Base-by-base conservation (phyloP, 2,888 invertebrate species). In the Petrophora chlorosata region DNA sequence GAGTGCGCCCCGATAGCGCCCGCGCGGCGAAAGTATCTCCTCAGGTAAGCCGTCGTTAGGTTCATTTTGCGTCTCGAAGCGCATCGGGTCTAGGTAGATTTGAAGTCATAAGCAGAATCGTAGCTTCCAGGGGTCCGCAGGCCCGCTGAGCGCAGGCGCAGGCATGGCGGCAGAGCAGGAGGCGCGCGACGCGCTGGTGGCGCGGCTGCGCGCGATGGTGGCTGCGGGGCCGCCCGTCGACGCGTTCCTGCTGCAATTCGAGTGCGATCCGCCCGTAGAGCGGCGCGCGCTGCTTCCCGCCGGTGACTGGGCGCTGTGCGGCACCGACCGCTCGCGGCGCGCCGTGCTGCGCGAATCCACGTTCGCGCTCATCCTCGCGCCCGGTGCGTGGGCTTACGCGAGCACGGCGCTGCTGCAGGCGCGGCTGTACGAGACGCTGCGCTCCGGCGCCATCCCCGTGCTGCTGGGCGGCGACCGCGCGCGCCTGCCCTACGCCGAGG, bases 371-470 rank as follows among this genome's bases (percentile, higher is more conserved):
- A 93, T 98, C 53, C 90, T 98, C 17, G 95, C 97, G 0, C 96
- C 97, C 0, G 92, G 93, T 4, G 94, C 94, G 56, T 84, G 91
- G 0, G 92, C 92, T 2, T 92, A 95, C 39, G 85, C 95, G 0
- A 94, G 95, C 0, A 94, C 95, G 0, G 95, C 95, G 0, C 85
- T 95, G 5, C 84, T 96, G 70, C 94, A 95, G 81, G 94, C 95
- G 0, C 91, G 98, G 41, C 77, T 99, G 1, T 97, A 95, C 68
- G 98, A 98, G 85, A 95, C 97, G 0, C 77, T 99, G 39, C 93
- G 96, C 42, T 94, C 95, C 3, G 98, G 98, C 8, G 95, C 98
- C 0, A 94, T 98, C 55, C 98, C 98, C 0, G 95, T 98, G 0
- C 87, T 98, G 45, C 84, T 98, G 1, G 98, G 98, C 0, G 94